phyloP scores from a whole-genome alignment of 2,797 vertebrate genomes.

The Oryzias dopingdopingensis region DNA sequence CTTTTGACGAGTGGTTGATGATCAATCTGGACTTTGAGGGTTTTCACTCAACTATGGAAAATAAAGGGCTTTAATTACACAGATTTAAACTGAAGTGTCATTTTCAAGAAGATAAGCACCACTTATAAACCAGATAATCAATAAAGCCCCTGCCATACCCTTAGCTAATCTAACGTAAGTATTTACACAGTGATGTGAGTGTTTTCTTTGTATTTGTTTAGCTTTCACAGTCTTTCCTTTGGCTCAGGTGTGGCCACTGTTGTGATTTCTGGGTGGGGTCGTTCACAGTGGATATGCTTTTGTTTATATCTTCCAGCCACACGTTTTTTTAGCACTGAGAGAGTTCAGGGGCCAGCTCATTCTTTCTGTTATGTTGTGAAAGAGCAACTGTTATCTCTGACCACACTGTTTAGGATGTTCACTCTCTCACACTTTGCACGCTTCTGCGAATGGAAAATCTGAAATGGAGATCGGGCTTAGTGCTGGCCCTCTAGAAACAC shows the following conservation, averaged over 20 bases:
- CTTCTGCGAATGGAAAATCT: slow-evolving; percentile 50
- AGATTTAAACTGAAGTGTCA: too few relatives aligned
- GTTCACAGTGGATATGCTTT: slow-evolving; percentile 34
- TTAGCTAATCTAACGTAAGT: slow-evolving; percentile 9
- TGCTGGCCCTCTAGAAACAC: slow-evolving; percentile 50
- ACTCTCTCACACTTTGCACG: slow-evolving; percentile 55
- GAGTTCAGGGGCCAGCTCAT: slow-evolving; percentile 46
- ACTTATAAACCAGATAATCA: too few relatives aligned
- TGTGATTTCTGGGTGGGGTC: slow-evolving; percentile 48
- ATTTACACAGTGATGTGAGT: slow-evolving; percentile 11
- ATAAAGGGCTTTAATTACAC: too few relatives aligned
- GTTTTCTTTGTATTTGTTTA: slow-evolving; percentile 55
- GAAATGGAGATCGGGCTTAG: slow-evolving; percentile 58
- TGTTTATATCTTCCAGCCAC: slow-evolving; percentile 53
- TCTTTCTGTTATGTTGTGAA: slow-evolving; percentile 57
- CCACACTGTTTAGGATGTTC: slow-evolving; percentile 45
- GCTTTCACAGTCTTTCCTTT: slow-evolving; percentile 31
- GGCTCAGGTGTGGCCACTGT: slow-evolving; percentile 18
- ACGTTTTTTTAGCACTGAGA: background rate
- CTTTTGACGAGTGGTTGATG: too few relatives aligned
- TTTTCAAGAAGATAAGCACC: too few relatives aligned
- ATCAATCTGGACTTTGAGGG: too few relatives aligned
- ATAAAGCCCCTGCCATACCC: too few relatives aligned
- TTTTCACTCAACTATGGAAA: too few relatives aligned
- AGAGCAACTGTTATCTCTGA: slow-evolving; percentile 59